Conservation (phyloP, 2,113 vertebrate genomes). For the Neolamprologus ventralis region DNA sequence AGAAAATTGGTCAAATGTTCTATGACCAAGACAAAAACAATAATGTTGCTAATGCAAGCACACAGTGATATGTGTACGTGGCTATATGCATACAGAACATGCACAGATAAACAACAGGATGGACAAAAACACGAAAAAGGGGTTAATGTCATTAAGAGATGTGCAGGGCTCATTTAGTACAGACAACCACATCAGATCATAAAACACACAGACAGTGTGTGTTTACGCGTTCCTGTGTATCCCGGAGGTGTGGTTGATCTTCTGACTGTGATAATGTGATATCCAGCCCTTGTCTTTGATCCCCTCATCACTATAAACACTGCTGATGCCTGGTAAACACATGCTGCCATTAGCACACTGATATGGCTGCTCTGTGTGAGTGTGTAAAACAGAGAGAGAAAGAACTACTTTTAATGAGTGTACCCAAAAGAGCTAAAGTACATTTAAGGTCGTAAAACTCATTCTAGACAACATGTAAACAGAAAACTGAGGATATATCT, state of each 20-base stretch:
- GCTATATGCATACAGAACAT: not conserved
- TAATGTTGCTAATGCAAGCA: not conserved
- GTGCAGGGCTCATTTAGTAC: conserved; percentile 10
- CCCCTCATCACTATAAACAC: conserved; percentile 46
- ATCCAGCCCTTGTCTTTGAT: conserved; percentile 52
- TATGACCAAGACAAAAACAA: not conserved
- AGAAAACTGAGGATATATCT: not conserved
- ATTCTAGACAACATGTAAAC: not conserved
- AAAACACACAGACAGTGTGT: conserved; percentile 16
- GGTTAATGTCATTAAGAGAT: not conserved
- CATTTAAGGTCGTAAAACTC: not conserved
- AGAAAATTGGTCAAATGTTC: not conserved
- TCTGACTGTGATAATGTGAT: conserved; percentile 51
- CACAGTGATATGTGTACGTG: not conserved
- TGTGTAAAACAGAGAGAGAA: not conserved
- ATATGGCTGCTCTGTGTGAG: not conserved
- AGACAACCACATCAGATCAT: conserved; percentile 6
- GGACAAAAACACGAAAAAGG: not conserved
- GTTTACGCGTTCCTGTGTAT: not conserved
- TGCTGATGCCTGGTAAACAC: conserved; percentile 39
- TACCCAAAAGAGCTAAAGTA: not conserved
- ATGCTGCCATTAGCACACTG: conserved; percentile 11
- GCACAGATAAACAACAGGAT: not conserved
- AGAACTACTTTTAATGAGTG: not conserved
- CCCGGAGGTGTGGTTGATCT: conserved; percentile 53